Base-by-base conservation (phyloP, 1,140 invertebrate genomes). In the Maniola jurtina region DNA sequence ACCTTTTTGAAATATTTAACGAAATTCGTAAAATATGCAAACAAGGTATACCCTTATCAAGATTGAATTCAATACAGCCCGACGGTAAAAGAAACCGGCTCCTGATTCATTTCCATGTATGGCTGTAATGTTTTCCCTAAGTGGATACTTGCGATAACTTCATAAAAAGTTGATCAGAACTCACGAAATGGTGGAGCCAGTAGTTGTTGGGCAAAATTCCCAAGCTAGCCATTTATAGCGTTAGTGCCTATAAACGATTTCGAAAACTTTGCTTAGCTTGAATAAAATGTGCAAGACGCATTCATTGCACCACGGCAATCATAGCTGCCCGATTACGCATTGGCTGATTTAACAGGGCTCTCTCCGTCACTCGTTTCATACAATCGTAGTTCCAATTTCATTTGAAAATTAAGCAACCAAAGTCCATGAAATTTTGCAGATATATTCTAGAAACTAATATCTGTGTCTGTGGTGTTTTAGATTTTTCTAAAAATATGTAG, bases 101-200 rank as follows among this genome's bases (percentile, higher is more conserved):
- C 61, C 61, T 68, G 68, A 76, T 57, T 63, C 60, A 65, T 70
- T 69, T 42, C 85, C 84, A 76, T 84, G 68, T 86, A 83, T 56
- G 78, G 83, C 54, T 50, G 69, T 73, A 79, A 73, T 80, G 75
- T 83, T 52, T 52, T 83, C 79, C 77, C 76, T 77, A 82, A 80
- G 73, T 84, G 75, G 69, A 81, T 77, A 83, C 84, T 82, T 85
- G 79, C 76, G 73, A 82, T 83, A 81, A 78, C 76, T 72, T 72
- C 61, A 75, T 77, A 88, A 88, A 89, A 86, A 88, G 73, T 86
- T 84, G 85, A 81, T 83, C 80, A 66, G 71, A 76, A 62, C 74
- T 80, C 77, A 84, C 83, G 75, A 86, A 89, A 84, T 73, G 74
- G 73, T 80, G 74, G 75, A 71, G 77, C 80, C 76, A 81, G 79